phyloP scores from a whole-genome alignment of 2,888 invertebrate genomes.

The Protonemura montana region DNA sequence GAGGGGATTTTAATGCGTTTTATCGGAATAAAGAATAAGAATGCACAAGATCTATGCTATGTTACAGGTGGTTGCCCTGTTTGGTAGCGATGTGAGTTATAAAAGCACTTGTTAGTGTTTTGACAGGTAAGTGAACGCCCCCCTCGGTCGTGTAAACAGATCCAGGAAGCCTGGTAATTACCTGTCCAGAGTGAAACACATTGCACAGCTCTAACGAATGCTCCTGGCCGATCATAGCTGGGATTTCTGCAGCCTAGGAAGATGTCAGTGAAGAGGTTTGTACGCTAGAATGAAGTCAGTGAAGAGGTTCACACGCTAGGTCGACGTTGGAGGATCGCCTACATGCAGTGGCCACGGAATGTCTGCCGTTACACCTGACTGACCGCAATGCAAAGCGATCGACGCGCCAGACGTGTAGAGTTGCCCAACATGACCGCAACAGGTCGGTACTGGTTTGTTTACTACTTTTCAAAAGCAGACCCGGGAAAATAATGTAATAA shows the following conservation, averaged over 20 bases:
- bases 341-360: background rate
- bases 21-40: no score
- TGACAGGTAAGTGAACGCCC: background rate
- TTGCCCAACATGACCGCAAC: background rate
- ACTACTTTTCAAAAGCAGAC: no score
- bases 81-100: no score
- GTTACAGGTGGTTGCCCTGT: no score
- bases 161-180: no score
- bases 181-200: constrained; percentile 89
- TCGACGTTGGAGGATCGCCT: background rate
- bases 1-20: no score
- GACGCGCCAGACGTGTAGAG: background rate
- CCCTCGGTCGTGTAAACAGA: no score
- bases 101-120: no score
- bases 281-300: background rate
- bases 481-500: no score
- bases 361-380: background rate
- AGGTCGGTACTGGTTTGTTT: no score
- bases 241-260: background rate
- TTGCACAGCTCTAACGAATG: constrained; percentile 87
- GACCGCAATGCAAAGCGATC: background rate
- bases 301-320: background rate
- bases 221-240: constrained; percentile 79
- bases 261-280: background rate
- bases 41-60: no score